Evolutionary conservation across 2,888 invertebrate species (phyloP).

Genomic region (Tetanocera ferruginea): DNA sequence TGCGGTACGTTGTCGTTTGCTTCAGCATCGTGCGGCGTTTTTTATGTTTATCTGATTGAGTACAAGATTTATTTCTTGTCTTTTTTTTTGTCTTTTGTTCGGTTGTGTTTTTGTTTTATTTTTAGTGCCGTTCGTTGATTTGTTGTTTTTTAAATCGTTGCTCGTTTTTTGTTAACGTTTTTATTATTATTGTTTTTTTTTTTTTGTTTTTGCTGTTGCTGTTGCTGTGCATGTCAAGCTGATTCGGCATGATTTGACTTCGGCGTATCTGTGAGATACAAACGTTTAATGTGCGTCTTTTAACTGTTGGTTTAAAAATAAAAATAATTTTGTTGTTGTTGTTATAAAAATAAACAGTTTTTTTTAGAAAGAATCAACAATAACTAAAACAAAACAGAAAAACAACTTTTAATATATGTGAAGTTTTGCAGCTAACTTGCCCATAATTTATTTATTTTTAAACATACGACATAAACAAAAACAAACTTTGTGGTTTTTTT

Average conservation of each 20-base stretch:
- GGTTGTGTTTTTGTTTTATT: neutral
- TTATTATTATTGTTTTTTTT: slow-evolving; percentile 8
- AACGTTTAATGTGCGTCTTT: neutral
- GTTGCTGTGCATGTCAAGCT: neutral
- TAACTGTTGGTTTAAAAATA: neutral
- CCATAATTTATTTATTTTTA: no score
- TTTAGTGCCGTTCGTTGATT: slow-evolving; percentile 10
- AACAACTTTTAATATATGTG: neutral
- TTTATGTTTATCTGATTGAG: slow-evolving; percentile 51
- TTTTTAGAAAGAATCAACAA: slow-evolving; percentile 50
- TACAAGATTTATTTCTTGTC: slow-evolving; percentile 52
- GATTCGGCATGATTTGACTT: neutral
- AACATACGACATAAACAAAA: neutral
- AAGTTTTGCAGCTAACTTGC: no score
- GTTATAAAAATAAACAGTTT: slow-evolving; percentile 60
- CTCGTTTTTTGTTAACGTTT: slow-evolving; percentile 46
- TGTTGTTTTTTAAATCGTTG: neutral
- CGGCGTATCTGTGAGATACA: slow-evolving; percentile 16
- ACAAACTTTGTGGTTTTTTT: neutral
- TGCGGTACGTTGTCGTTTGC: slow-evolving; percentile 22
- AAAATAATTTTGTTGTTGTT: slow-evolving; percentile 52
- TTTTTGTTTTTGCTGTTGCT: neutral
- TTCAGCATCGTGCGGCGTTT: slow-evolving; percentile 27
- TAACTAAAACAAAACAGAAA: neutral
- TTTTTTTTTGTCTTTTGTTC: slow-evolving; percentile 26